phyloP scores from a whole-genome alignment of 2,113 vertebrate genomes.

The Plotosus lineatus region DNA sequence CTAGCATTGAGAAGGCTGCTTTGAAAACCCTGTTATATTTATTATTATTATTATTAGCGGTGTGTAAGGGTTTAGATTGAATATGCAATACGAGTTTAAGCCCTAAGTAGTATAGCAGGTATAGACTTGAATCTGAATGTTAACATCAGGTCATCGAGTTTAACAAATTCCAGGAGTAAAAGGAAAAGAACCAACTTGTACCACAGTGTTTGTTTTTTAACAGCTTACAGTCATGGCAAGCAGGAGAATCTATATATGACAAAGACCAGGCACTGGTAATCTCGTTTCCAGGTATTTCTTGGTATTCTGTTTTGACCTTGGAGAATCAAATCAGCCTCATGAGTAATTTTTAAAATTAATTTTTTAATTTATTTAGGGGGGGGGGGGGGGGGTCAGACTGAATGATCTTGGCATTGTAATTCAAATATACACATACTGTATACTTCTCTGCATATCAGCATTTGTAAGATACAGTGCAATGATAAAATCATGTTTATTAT shows the following conservation, averaged over 20 bases:
- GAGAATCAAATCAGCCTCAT: conserved; percentile 15
- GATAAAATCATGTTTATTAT: not conserved
- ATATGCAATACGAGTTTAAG: not conserved
- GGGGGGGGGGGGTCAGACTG: too few species aligned
- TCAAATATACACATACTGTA: not conserved
- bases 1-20: conserved; percentile 12
- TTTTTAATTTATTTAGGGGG: too few species aligned
- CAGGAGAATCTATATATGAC: conserved; percentile 47
- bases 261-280: conserved; percentile 42
- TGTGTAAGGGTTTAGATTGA: conserved; percentile 11
- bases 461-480: not conserved
- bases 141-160: conserved; percentile 11
- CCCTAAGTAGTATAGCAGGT: not conserved
- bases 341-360: not conserved
- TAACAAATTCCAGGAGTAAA: conserved; percentile 38
- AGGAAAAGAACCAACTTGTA: not conserved
- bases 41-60: not conserved
- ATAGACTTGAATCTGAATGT: conserved; percentile 34
- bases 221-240: conserved; percentile 33
- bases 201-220: conserved; percentile 31
- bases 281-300: conserved; percentile 46
- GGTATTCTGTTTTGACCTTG: conserved; percentile 39
- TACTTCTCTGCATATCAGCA: not conserved
- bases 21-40: conserved; percentile 8
- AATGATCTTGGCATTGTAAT: conserved; percentile 15